Evolutionary conservation across 2,888 invertebrate genomes (phyloP), one percentile per base, ranked within the genome.

Genomic region (Graphium colonna): DNA sequence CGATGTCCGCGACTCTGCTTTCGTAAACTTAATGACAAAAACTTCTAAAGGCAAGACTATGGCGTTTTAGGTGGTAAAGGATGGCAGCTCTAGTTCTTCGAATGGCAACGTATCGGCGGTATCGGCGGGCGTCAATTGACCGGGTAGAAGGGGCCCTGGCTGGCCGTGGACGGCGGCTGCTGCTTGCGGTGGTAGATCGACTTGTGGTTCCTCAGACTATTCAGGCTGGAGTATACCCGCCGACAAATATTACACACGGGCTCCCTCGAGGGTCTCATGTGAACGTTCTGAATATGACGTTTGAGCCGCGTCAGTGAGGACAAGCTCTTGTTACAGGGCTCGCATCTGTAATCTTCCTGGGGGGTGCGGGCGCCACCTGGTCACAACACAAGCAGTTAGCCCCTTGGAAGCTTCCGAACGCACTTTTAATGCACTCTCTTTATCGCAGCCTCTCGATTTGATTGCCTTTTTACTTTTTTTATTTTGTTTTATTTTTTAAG

Each of bases 231-330:
- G 92, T 96, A 96, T 71, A 96, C 96, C 80, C 96, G 94, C 88
- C 96, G 95, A 92, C 96, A 96, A 82, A 96, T 95, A 92, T 95
- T 96, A 92, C 96, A 96, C 81, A 96, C 95, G 67, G 96, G 96
- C 91, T 95, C 95, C 91, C 96, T 93, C 82, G 95, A 95, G 73
- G 96, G 96, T 76, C 95, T 92, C 94, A 95, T 95, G 91, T 96
- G 96, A 75, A 96, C 96, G 91, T 96, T 96, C 92, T 96, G 96
- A 91, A 95, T 96, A 91, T 96, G 96, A 76, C 96, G 93, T 92
- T 95, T 96, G 91, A 96, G 94, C 80, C 95, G 93, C 76, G 95
- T 95, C 85, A 95, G 91, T 73, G 95, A 95, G 77, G 95, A 95
- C 79, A 96, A 92, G 90, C 94, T 95, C 92, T 96, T 96, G 93